Percentiles rank a stretch among this genome's conserved stretches.
These are phyloP conservation scores for Suillia variegata DNA, from an alignment of 2,888 invertebrate species.

Conservation along the genomic window DNA sequence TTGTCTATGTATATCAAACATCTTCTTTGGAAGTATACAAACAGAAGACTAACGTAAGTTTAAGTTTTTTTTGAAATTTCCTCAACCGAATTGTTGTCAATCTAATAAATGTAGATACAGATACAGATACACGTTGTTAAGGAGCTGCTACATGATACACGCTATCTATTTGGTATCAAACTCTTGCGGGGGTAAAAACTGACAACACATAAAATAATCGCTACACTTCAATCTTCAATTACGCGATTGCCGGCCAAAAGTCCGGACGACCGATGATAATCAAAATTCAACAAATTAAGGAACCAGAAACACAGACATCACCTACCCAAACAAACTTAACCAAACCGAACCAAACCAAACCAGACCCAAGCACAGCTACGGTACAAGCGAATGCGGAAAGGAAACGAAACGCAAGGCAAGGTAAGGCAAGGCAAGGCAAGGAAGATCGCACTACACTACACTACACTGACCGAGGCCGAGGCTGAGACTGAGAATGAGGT, in stretches of 20 bases:
- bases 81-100: too few species aligned
- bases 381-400: neutral
- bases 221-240: slow-evolving; percentile 5
- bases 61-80: too few species aligned
- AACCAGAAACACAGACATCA: slow-evolving; percentile 30
- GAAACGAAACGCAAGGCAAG: neutral
- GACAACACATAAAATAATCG: neutral
- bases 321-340: neutral
- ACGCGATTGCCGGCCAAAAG: slow-evolving; percentile 2
- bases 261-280: slow-evolving; percentile 43
- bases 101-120: too few species aligned
- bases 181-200: neutral
- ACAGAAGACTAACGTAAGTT: too few species aligned
- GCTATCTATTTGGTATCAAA: neutral
- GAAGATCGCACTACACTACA: too few species aligned
- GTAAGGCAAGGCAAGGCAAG: neutral
- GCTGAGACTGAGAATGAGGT: too few species aligned
- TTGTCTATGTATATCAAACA: too few species aligned
- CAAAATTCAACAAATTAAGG: slow-evolving; percentile 50
- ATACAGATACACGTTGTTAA: too few species aligned
- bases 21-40: too few species aligned
- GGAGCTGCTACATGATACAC: neutral
- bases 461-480: too few species aligned
- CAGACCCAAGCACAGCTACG: neutral
- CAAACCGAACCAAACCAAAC: slow-evolving; percentile 17